phyloP scores from a whole-genome alignment of 2,113 vertebrate genomes.

The Alouatta palliata region DNA sequence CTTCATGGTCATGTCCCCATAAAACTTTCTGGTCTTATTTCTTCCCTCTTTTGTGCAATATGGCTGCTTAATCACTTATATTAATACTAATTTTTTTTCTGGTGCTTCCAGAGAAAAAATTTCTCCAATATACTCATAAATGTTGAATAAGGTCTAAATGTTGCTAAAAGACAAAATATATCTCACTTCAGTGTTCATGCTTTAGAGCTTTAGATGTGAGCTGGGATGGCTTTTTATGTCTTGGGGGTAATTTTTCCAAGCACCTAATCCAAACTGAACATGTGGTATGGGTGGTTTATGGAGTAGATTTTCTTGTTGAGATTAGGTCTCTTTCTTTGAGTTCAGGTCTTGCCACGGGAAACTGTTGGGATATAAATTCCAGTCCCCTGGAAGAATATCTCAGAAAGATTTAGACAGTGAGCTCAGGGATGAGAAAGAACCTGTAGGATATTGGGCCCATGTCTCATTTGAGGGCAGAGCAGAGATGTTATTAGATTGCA shows the following conservation, averaged over 20 bases:
- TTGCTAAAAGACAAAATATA: not conserved
- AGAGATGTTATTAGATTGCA: not conserved
- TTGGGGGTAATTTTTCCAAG: not conserved
- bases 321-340: slow-evolving; percentile 32
- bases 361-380: not conserved
- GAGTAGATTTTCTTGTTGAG: not conserved
- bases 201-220: slow-evolving; percentile 31
- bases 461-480: not conserved
- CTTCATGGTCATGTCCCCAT: not conserved
- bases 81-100: too few species aligned
- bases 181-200: not conserved
- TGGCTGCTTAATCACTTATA: not conserved
- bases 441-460: not conserved
- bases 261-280: not conserved
- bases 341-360: not conserved
- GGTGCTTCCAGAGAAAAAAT: not conserved
- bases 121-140: not conserved
- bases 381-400: not conserved
- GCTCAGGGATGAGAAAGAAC: not conserved
- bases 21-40: not conserved
- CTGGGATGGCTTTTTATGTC: not conserved
- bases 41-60: not conserved
- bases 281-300: not conserved
- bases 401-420: slow-evolving; percentile 17
- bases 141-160: not conserved